Conservation (phyloP, 1,140 invertebrate species). For the Anadara kagoshimensis region DNA sequence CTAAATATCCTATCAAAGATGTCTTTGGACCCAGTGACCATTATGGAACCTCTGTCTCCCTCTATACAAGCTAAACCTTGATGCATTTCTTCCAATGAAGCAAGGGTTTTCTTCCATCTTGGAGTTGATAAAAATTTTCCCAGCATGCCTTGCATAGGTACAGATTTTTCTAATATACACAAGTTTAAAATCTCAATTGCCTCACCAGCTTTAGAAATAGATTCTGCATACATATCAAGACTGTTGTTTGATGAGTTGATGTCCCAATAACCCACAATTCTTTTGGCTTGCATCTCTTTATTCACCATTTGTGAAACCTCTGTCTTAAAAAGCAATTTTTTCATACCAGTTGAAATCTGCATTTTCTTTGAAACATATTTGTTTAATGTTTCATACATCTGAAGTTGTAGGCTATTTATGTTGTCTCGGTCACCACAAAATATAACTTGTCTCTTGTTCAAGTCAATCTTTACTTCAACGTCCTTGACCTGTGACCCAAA, state of each 20-base stretch:
- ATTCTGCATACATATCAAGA: neutral
- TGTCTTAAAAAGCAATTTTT: slow-evolving; percentile 8
- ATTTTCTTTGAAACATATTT: slow-evolving; percentile 4
- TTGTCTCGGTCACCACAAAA: neutral
- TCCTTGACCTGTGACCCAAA: neutral
- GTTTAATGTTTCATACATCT: slow-evolving; percentile 18
- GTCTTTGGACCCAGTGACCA: neutral
- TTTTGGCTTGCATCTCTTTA: slow-evolving; percentile 11
- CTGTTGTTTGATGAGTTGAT: slow-evolving; percentile 10
- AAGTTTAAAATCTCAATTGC: neutral
- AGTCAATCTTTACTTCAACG: slow-evolving; percentile 5
- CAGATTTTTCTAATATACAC: neutral
- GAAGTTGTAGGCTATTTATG: neutral
- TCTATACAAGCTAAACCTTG: neutral
- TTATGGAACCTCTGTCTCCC: neutral
- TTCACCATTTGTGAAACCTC: slow-evolving; percentile 3
- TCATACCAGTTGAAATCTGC: slow-evolving; percentile 14
- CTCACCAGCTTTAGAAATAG: neutral
- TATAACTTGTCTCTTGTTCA: slow-evolving; percentile 21
- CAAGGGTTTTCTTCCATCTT: slow-evolving; percentile 1
- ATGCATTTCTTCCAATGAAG: neutral
- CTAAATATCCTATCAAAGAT: neutral
- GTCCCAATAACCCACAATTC: neutral
- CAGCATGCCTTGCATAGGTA: neutral
- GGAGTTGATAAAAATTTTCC: slow-evolving; percentile 4